A percentile compares a stretch with the other conserved stretches of the same genome.
These are phyloP conservation scores for Chaetorhynchus papuensis DNA, from an alignment of 2,113 vertebrate species.

Conservation along the genomic window DNA sequence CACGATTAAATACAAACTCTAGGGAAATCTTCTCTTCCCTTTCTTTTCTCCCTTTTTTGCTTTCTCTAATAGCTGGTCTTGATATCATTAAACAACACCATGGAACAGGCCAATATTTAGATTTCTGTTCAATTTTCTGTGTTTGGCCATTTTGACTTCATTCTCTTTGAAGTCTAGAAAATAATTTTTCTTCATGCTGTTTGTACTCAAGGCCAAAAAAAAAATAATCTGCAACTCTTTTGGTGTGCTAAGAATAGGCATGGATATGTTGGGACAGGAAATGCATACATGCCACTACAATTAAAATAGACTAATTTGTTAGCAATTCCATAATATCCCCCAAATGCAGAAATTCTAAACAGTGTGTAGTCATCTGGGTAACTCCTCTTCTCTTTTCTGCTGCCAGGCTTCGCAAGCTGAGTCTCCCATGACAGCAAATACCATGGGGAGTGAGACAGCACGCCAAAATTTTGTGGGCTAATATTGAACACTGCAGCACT, in stretches of 20 bases:
- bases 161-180: conserved; percentile 15
- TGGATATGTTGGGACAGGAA: conserved; percentile 31
- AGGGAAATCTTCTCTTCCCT: not conserved
- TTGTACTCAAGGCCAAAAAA: not conserved
- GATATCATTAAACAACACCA: not conserved
- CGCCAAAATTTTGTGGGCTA: not conserved
- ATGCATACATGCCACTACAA: conserved; percentile 49
- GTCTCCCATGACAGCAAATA: not conserved
- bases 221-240: not conserved
- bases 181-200: not conserved
- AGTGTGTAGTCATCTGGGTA: conserved; percentile 56
- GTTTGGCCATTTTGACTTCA: not conserved
- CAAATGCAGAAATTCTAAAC: conserved; percentile 69
- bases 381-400: conserved; percentile 14
- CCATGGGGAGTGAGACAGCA: not conserved
- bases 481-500: not conserved
- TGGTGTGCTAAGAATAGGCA: conserved; percentile 8
- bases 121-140: not conserved
- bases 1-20: not conserved
- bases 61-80: not conserved
- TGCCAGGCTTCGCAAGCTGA: conserved; percentile 37
- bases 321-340: conserved; percentile 55
- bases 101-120: not conserved
- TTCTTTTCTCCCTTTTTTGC: not conserved
- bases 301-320: conserved; percentile 63